Conservation (phyloP, 1,140 invertebrate species). For the Colletes gigas region DNA sequence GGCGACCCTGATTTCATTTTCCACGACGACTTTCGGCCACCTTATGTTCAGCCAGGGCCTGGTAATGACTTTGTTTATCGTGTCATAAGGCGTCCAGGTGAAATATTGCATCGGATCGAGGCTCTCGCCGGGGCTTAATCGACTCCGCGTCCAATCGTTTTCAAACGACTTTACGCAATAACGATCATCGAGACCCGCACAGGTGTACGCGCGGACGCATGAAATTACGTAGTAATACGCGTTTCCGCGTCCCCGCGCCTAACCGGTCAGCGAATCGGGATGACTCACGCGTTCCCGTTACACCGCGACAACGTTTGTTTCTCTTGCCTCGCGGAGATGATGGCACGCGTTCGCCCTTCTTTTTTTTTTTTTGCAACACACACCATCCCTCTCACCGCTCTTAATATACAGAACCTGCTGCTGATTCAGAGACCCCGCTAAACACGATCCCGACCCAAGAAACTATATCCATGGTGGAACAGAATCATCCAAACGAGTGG, state of each 20-base stretch:
- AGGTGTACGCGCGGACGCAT: constrained; percentile 39
- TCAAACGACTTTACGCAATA: constrained; percentile 68
- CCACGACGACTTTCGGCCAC: constrained; percentile 34
- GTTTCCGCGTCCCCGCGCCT: constrained; percentile 56
- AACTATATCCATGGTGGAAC: no score
- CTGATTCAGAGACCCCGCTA: neutral
- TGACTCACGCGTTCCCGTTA: constrained; percentile 70
- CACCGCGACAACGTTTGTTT: constrained; percentile 45
- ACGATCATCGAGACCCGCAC: constrained; percentile 52
- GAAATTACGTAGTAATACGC: constrained; percentile 56
- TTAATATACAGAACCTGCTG: neutral
- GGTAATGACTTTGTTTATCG: constrained; percentile 79
- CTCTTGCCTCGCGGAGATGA: constrained; percentile 12
- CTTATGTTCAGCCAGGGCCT: constrained; percentile 68
- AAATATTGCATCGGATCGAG: constrained; percentile 67
- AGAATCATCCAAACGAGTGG: no score
- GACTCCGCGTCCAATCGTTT: constrained; percentile 33
- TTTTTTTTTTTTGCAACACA: neutral
- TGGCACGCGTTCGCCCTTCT: neutral
- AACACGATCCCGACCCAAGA: neutral
- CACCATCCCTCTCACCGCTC: neutral
- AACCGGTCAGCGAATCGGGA: constrained; percentile 55
- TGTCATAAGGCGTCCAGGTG: constrained; percentile 76
- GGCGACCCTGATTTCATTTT: constrained; percentile 45
- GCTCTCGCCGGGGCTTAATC: constrained; percentile 42